These are phyloP conservation scores for Leucopsar rothschildi DNA, from an alignment of 2,113 vertebrate genomes.

Conservation along the genomic window DNA sequence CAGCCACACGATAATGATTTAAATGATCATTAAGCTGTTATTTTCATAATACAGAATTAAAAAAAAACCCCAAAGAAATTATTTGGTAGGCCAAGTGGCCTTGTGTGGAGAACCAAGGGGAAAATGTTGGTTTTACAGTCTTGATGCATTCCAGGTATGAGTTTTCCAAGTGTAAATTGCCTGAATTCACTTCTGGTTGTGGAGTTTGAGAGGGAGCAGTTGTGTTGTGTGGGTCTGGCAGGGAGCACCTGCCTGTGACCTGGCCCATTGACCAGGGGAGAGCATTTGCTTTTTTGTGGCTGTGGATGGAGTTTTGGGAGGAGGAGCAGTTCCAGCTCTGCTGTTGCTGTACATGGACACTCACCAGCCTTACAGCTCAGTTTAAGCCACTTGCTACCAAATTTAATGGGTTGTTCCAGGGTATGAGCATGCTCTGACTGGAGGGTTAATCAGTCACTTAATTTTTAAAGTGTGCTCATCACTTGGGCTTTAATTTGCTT, in stretches of 20 bases:
- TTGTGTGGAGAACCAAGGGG: not conserved
- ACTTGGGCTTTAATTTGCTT: not conserved
- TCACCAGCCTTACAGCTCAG: not conserved
- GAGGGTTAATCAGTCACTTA: not conserved
- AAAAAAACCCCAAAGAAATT: not conserved
- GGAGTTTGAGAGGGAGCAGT: not conserved
- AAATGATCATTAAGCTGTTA: not conserved
- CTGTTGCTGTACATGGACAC: not conserved
- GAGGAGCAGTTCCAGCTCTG: not conserved
- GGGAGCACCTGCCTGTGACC: not conserved
- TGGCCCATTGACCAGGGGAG: not conserved
- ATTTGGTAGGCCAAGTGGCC: not conserved
- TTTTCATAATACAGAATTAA: not conserved
- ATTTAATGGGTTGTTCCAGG: not conserved
- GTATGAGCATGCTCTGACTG: not conserved
- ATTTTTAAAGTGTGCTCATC: not conserved
- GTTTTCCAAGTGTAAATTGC: not conserved
- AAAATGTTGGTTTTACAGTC: not conserved
- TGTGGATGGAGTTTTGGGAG: not conserved
- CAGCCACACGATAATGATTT: not conserved
- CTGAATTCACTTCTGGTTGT: not conserved
- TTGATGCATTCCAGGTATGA: not conserved
- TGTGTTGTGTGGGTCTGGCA: not conserved
- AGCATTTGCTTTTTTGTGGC: rapidly evolving
- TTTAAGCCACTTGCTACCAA: not conserved